Evolutionary conservation across 2,113 vertebrate species (phyloP).

Genomic region (Spheniscus mendiculus): DNA sequence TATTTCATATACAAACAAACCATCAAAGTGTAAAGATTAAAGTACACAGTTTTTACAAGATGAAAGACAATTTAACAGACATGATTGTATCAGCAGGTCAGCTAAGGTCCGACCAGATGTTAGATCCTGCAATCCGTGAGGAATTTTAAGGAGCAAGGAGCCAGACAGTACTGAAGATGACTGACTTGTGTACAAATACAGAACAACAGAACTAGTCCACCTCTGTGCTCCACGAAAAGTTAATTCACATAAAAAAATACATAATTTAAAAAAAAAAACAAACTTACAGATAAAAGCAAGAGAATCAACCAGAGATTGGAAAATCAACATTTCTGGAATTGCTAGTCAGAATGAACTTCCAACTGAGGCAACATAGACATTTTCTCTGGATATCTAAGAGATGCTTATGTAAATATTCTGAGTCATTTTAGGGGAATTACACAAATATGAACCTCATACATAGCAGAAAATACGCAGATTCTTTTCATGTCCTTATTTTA

Average conservation of each 20-base stretch:
- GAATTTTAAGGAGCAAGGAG: slow-evolving; percentile 2
- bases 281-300: background rate
- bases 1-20: slow-evolving; percentile 5
- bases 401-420: background rate
- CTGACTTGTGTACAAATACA: background rate
- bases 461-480: background rate
- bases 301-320: background rate
- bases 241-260: background rate
- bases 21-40: slow-evolving; percentile 33
- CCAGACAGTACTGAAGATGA: background rate
- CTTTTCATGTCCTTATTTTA: background rate
- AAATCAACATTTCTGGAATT: background rate
- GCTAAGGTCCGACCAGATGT: background rate
- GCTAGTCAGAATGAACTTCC: background rate
- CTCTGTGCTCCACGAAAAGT: background rate
- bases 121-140: background rate
- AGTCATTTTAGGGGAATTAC: background rate
- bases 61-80: slow-evolving; percentile 18
- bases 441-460: background rate
- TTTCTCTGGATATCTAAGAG: background rate
- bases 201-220: background rate
- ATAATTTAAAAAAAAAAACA: background rate
- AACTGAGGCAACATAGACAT: background rate
- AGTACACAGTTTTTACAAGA: background rate
- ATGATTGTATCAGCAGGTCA: background rate